Evolutionary conservation across 2,797 vertebrate genomes (phyloP).

Genomic region (Sciaenops ocellatus): DNA sequence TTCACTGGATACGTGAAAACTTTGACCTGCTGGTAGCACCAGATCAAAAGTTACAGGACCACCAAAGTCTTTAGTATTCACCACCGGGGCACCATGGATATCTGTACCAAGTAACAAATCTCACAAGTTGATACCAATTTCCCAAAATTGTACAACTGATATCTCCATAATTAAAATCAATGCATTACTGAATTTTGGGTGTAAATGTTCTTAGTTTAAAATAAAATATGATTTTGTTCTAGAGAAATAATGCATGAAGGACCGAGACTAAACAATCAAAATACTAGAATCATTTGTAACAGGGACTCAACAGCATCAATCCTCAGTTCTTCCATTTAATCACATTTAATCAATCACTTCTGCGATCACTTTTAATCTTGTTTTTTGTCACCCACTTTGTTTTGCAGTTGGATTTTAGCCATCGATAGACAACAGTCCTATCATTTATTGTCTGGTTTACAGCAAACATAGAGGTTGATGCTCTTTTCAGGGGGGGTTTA

Average conservation of each 20-base stretch:
- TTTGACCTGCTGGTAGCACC: not conserved
- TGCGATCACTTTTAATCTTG: conserved; percentile 68
- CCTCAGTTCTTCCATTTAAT: conserved; percentile 66
- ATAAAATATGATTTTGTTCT: conserved; percentile 43
- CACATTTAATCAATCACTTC: conserved; percentile 73
- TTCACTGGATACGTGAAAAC: not conserved
- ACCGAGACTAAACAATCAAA: conserved; percentile 59
- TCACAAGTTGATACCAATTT: conserved; percentile 6
- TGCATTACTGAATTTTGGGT: conserved; percentile 27
- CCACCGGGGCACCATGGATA: not conserved
- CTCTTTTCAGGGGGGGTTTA: conserved; percentile 65
- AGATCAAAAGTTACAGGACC: not conserved
- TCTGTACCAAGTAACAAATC: not conserved
- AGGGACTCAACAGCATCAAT: conserved; percentile 60
- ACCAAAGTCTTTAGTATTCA: too few relatives aligned
- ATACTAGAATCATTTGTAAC: conserved; percentile 62
- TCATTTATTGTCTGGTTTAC: conserved; percentile 78
- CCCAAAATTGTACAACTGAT: conserved; percentile 22
- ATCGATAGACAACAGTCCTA: conserved; percentile 55
- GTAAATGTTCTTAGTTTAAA: conserved; percentile 33
- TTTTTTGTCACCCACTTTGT: conserved; percentile 74
- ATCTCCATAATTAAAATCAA: not conserved
- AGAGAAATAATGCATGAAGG: conserved; percentile 50
- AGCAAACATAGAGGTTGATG: conserved; percentile 76
- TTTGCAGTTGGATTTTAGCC: conserved; percentile 62